Evolutionary conservation across 2,888 invertebrate genomes (phyloP).

Genomic region (Dysmachus trigonus): DNA sequence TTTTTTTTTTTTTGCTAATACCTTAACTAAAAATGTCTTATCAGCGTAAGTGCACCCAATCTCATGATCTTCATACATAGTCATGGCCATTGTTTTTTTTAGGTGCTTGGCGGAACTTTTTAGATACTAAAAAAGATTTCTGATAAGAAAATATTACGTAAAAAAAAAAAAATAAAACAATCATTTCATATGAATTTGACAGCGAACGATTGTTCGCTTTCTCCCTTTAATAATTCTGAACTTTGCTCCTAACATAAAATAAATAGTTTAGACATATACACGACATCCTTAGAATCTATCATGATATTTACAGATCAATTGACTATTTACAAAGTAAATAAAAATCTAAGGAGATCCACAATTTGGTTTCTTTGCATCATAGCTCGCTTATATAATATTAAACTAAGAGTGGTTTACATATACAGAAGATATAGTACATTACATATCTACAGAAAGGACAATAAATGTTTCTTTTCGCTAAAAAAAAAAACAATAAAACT

Average conservation of each 20-base stretch:
- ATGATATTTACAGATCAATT: not conserved
- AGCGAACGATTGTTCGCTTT: not conserved
- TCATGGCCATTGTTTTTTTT: not conserved
- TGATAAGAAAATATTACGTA: not conserved
- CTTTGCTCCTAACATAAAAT: conserved; percentile 3
- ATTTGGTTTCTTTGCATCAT: conserved; percentile 18
- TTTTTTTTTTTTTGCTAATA: not conserved
- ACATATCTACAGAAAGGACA: conserved; percentile 4
- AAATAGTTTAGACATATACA: conserved; percentile 15
- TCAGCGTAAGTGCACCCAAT: not conserved
- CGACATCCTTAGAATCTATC: not conserved
- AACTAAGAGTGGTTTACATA: not conserved
- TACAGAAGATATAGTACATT: not conserved
- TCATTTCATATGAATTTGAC: not conserved
- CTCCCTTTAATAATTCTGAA: not conserved
- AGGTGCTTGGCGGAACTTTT: not conserved
- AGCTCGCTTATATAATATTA: not conserved
- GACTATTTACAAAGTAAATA: not conserved
- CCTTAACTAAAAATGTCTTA: not conserved
- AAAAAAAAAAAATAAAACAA: not conserved
- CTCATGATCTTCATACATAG: not conserved
- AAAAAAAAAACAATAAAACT: too few species aligned
- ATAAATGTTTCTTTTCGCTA: not conserved
- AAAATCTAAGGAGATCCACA: conserved; percentile 11
- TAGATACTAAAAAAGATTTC: not conserved